Evolutionary conservation across 2,888 invertebrate genomes (phyloP).

Genomic region (Drosophila niveifrons): DNA sequence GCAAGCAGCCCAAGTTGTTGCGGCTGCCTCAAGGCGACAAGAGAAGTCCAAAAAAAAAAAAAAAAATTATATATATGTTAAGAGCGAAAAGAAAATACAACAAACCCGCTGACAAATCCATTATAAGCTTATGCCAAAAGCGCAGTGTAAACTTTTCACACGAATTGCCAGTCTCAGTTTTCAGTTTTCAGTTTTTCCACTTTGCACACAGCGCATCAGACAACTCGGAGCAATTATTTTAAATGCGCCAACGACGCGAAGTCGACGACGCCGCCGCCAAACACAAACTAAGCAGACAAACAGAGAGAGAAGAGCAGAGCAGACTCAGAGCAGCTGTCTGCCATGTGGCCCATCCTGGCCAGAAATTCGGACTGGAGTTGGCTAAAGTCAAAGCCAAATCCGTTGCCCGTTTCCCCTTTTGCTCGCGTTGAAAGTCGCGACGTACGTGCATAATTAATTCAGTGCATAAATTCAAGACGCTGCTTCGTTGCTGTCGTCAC

Average conservation of each 20-base stretch:
- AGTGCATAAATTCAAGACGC: conserved; percentile 79
- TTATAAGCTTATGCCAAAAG: conserved; percentile 79
- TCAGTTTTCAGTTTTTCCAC: conserved; percentile 43
- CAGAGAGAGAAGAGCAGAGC: conserved; percentile 24
- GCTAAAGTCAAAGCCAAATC: conserved; percentile 42
- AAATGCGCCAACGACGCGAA: conserved; percentile 69
- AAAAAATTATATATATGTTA: not conserved
- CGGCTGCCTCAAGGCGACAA: conserved; percentile 23
- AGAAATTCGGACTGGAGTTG: conserved; percentile 35
- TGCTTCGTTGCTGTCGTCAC: conserved; percentile 29
- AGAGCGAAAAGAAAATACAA: conserved; percentile 36
- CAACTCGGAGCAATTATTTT: conserved; percentile 73
- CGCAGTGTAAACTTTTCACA: conserved; percentile 76
- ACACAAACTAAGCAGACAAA: conserved; percentile 70
- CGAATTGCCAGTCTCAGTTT: conserved; percentile 66
- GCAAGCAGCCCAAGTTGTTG: conserved; percentile 28
- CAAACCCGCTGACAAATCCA: conserved; percentile 75
- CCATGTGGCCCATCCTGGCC: conserved; percentile 2
- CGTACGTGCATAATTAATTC: conserved; percentile 82
- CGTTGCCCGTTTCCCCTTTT: conserved; percentile 27
- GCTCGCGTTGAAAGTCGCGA: conserved; percentile 20
- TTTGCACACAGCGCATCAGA: conserved; percentile 45
- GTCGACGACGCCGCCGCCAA: conserved; percentile 61
- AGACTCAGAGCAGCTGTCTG: conserved; percentile 5
- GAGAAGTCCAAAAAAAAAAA: conserved; percentile 10